Evolutionary conservation across 2,113 vertebrate genomes (phyloP).

Genomic region (Pantherophis guttatus): DNA sequence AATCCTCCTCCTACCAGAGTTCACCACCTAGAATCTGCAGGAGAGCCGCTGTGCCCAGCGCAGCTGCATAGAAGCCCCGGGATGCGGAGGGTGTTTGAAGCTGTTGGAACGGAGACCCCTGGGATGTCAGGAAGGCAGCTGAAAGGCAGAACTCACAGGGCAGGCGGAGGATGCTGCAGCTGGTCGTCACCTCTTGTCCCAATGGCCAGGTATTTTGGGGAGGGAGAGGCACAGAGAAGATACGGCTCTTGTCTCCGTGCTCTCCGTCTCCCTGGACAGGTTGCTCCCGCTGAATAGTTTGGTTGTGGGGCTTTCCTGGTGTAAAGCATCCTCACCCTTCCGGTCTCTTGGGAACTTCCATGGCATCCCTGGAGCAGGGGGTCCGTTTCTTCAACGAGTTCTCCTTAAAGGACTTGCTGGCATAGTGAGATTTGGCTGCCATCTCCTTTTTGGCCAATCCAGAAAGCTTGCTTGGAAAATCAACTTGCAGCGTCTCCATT

Average conservation of each 20-base stretch:
- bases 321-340: neutral
- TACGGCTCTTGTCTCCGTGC: accelerated
- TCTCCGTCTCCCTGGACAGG: neutral
- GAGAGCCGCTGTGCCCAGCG: neutral
- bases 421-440: neutral
- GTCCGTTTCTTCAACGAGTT: neutral
- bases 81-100: accelerated
- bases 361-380: neutral
- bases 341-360: too few species aligned
- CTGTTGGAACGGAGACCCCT: neutral
- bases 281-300: too few species aligned
- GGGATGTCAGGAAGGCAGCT: neutral
- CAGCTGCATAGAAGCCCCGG: accelerated
- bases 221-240: neutral
- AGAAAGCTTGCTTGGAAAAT: neutral
- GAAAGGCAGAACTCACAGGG: neutral
- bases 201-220: constrained; percentile 40
- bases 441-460: neutral
- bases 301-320: neutral
- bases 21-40: neutral
- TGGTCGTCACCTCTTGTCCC: neutral
- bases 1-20: neutral
- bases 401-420: neutral
- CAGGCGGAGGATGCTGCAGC: neutral
- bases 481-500: neutral